Evolutionary conservation across 2,797 vertebrate species (phyloP), one percentile per base, ranked within the genome.

Genomic region (Hirundo rustica): DNA sequence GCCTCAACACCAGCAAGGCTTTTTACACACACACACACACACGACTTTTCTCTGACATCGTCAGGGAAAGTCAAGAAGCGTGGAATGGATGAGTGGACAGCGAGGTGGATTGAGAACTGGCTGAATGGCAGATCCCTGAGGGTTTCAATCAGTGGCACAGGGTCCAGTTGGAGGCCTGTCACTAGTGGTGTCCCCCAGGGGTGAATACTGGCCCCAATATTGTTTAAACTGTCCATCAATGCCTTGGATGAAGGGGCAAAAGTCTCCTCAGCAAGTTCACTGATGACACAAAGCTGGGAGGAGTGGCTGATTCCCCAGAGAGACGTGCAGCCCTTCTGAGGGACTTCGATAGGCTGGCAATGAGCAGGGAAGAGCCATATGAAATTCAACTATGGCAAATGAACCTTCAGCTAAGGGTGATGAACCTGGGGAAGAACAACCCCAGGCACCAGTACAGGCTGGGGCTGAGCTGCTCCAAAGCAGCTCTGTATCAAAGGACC

Each of bases 281-380:
- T 40, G 38, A 19, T 27, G 11, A 42, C 9, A 36, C 6, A 53
- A 32, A 45, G 1, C 25, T 65, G 38, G 6, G 32, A 68, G 32
- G 21, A 40, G 14, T 4, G 25, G 23, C 19, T 2, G 2, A 61
- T 50, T 1, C 4, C 20, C 20, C 3, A 30, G 50, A 45, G 20
- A 0, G 16, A 30, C 7, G 16, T 26, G 8, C 48, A 82, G 32
- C 16, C 23, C 20, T 70, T 45, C 57, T 29, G 36, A n/a, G 29
- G 10, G 3, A 14, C 30, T 7, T 23, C 1, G 1, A 30, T 13
- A 32, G 1, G 4, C 1, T 30, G n/a, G n/a, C 34, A 18, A 48
- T 6, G 16, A 34, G 7, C 9, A 5, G 44, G 70, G 34, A 72
- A 66, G 25, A 75, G 16, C 13, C 5, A 14, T 25, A 22, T 75